Conservation (phyloP, 2,113 vertebrate genomes). For the Vanacampus margaritifer region DNA sequence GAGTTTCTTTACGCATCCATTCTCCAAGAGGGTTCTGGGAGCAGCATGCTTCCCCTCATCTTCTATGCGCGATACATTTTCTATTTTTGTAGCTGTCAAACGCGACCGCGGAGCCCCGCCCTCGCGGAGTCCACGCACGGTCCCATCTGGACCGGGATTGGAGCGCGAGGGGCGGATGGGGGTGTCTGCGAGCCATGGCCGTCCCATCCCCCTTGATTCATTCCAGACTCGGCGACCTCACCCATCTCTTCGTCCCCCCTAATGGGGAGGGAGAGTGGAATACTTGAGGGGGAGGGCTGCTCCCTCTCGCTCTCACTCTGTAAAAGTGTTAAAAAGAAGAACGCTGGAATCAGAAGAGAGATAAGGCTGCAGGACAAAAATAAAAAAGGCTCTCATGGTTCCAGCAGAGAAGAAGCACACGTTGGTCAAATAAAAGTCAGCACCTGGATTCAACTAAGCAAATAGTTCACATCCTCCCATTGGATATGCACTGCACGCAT, state of each 20-base stretch:
- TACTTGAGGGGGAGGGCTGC: slow-evolving; percentile 27
- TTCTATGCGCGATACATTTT: slow-evolving; percentile 42
- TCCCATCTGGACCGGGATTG: slow-evolving; percentile 42
- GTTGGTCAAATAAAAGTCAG: neutral
- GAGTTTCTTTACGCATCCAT: neutral
- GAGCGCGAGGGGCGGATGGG: slow-evolving; percentile 30
- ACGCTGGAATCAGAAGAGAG: neutral
- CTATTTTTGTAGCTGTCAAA: slow-evolving; percentile 71
- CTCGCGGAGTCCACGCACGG: slow-evolving; percentile 30
- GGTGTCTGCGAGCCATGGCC: slow-evolving; percentile 10
- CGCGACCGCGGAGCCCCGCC: slow-evolving; percentile 52
- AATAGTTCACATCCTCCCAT: slow-evolving; percentile 2
- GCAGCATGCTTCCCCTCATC: slow-evolving; percentile 40
- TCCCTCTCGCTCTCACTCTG: slow-evolving; percentile 6
- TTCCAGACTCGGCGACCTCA: slow-evolving; percentile 57
- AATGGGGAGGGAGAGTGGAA: slow-evolving; percentile 31
- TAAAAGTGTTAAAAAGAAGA: neutral
- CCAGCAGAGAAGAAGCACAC: neutral
- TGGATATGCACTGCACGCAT: neutral
- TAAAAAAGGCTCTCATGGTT: neutral
- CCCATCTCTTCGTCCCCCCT: slow-evolving; percentile 39
- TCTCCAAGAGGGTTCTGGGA: slow-evolving; percentile 22
- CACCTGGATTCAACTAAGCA: slow-evolving; percentile 9
- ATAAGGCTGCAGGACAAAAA: neutral
- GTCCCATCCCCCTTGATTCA: slow-evolving; percentile 63